A percentile compares a stretch with the other conserved stretches of the same genome.
phyloP scores from a whole-genome alignment of 2,113 vertebrate species.

The Podilymbus podiceps region DNA sequence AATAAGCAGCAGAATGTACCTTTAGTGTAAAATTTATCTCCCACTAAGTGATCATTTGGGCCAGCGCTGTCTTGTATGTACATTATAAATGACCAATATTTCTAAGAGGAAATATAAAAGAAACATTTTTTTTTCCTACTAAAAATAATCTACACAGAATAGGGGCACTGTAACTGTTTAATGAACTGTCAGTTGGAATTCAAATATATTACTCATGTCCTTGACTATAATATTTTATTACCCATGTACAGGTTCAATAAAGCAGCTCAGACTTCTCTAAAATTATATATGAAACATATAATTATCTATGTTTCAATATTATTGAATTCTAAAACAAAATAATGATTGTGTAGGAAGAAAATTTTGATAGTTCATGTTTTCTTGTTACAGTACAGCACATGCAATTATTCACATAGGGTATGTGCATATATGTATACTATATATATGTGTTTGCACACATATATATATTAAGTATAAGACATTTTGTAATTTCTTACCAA shows the following conservation, averaged over 20 bases:
- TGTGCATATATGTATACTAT: background rate
- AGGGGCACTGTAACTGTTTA: background rate
- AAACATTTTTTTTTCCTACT: background rate
- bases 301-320: background rate
- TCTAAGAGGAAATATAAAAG: background rate
- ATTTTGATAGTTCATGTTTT: background rate
- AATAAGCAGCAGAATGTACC: background rate
- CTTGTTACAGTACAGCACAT: background rate
- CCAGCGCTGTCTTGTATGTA: background rate
- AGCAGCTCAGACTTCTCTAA: background rate
- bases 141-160: background rate
- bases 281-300: background rate
- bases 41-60: background rate
- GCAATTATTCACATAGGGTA: background rate
- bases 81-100: background rate
- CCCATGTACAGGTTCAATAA: background rate
- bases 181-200: background rate
- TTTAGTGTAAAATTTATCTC: background rate
- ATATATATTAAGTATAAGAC: background rate
- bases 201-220: background rate
- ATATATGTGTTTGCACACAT: background rate
- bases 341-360: background rate
- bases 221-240: background rate
- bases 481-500: background rate
- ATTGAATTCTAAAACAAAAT: background rate